Conservation (phyloP, 2,888 invertebrate species). For the Hoplodrina ambigua region DNA sequence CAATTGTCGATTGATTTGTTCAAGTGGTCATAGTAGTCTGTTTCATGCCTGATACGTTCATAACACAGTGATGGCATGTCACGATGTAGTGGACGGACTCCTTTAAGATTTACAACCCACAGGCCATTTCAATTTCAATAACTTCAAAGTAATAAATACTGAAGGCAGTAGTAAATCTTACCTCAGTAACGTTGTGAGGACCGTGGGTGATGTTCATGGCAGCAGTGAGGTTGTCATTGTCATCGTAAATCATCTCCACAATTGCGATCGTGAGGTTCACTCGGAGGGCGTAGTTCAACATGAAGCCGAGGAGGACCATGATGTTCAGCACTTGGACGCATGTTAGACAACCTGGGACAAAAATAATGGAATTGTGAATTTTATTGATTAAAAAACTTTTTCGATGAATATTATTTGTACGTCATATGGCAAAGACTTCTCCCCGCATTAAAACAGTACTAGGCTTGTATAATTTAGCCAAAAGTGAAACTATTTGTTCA, state of each 20-base stretch:
- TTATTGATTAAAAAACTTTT: too few species aligned
- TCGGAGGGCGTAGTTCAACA: slow-evolving; percentile 96
- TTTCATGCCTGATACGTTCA: too few species aligned
- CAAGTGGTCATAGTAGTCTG: too few species aligned
- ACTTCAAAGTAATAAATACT: slow-evolving; percentile 28
- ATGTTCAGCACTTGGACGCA: slow-evolving; percentile 95
- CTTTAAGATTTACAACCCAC: not conserved
- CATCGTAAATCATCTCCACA: slow-evolving; percentile 93
- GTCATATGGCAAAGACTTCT: too few species aligned
- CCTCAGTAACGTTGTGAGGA: slow-evolving; percentile 83
- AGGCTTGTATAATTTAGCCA: too few species aligned
- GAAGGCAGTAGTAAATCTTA: slow-evolving; percentile 56
- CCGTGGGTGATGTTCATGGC: slow-evolving; percentile 71
- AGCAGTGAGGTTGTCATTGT: slow-evolving; percentile 72
- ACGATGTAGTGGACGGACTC: too few species aligned
- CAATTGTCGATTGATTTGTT: too few species aligned
- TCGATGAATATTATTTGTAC: too few species aligned
- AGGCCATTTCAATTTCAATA: not conserved
- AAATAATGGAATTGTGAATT: not conserved
- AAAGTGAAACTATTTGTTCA: not conserved
- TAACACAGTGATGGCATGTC: too few species aligned
- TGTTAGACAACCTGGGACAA: slow-evolving; percentile 92
- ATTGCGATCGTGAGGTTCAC: slow-evolving; percentile 97
- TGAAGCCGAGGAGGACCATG: slow-evolving; percentile 96
- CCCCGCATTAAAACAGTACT: too few species aligned